Evolutionary conservation across 2,888 invertebrate genomes (phyloP).

Genomic region (Abscondita cerata): DNA sequence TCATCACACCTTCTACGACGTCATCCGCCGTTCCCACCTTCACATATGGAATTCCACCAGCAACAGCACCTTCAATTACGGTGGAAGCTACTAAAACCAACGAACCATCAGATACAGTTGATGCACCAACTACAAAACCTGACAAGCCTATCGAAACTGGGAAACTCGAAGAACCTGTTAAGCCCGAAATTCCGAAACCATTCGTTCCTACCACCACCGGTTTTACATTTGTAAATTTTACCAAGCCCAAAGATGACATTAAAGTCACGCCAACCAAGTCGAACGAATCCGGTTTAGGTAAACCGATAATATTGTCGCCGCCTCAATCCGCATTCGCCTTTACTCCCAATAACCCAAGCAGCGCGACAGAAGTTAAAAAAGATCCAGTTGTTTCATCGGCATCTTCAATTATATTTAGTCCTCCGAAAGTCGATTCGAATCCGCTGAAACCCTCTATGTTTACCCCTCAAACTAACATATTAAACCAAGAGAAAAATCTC

Average conservation of each 20-base stretch:
- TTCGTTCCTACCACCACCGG: background rate
- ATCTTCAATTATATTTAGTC: slow-evolving; percentile 10
- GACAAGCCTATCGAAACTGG: background rate
- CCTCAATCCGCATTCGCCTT: slow-evolving; percentile 2
- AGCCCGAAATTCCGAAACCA: background rate
- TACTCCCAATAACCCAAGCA: background rate
- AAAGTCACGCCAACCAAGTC: slow-evolving; percentile 14
- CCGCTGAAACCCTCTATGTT: background rate
- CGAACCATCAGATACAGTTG: background rate
- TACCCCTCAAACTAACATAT: background rate
- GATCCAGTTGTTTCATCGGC: background rate
- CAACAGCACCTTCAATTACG: background rate
- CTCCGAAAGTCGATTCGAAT: slow-evolving; percentile 5
- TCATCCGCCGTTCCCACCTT: slow-evolving; percentile 35
- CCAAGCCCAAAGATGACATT: slow-evolving; percentile 11
- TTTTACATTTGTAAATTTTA: slow-evolving; percentile 3
- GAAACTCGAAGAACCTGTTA: slow-evolving; percentile 1
- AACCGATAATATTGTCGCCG: background rate
- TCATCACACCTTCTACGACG: slow-evolving; percentile 13
- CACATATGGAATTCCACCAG: slow-evolving; percentile 38
- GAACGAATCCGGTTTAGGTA: background rate
- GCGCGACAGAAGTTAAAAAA: background rate
- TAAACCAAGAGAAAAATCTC: background rate
- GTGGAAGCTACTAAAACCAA: background rate
- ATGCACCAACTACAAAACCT: background rate